These are phyloP conservation scores for Ditylenchus dipsaci DNA, from an alignment of 1,140 invertebrate species.

Conservation along the genomic window DNA sequence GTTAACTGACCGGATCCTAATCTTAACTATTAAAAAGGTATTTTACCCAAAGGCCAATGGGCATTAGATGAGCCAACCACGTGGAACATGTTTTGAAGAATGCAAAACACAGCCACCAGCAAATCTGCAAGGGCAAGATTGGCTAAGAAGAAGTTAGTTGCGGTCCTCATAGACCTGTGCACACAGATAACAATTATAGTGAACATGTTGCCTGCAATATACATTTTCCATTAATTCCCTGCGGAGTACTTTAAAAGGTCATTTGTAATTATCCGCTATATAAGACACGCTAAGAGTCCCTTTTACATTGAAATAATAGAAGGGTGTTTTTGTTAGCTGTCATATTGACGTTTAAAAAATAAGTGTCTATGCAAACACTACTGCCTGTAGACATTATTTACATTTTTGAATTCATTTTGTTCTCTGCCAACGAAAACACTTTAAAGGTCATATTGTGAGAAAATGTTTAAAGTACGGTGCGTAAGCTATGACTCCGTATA, in stretches of 20 bases:
- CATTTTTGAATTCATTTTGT: too few species aligned
- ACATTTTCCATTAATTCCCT: neutral
- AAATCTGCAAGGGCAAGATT: slow-evolving; percentile 64
- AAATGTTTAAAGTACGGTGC: neutral
- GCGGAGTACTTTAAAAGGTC: neutral
- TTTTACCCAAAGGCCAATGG: slow-evolving; percentile 45
- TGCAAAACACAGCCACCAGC: slow-evolving; percentile 27
- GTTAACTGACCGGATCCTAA: too few species aligned
- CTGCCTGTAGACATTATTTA: too few species aligned
- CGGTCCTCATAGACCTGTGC: slow-evolving; percentile 61
- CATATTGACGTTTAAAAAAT: too few species aligned
- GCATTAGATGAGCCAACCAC: slow-evolving; percentile 46
- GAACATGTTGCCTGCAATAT: slow-evolving; percentile 27
- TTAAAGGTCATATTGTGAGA: too few species aligned
- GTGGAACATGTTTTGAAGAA: slow-evolving; percentile 56
- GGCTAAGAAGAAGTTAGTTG: slow-evolving; percentile 78
- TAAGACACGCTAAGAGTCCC: neutral
- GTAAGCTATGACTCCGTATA: neutral
- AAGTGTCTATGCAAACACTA: too few species aligned
- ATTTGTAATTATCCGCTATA: neutral
- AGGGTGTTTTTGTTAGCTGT: too few species aligned
- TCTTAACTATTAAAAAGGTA: too few species aligned
- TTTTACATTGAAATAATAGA: neutral
- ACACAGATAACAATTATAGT: slow-evolving; percentile 38
- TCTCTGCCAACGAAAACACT: too few species aligned